Evolutionary conservation across 37 sponge, comb jelly and placozoan genomes (phyloP), one percentile per base, ranked within the genome.

Genomic region (Oscarella lobularis): DNA sequence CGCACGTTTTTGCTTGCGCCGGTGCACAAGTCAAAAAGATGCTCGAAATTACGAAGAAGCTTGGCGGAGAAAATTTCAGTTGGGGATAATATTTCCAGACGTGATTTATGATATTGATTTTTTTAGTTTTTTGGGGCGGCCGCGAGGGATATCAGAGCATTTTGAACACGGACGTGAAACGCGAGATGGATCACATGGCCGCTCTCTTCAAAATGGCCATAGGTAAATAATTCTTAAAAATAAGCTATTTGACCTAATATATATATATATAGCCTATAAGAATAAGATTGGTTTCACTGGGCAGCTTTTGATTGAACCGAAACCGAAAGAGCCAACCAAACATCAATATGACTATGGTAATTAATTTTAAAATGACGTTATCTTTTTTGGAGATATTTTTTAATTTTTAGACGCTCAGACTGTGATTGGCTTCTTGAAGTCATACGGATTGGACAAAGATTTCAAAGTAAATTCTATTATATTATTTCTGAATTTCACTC

Each of bases 331-430:
- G 38, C 86, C 86, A 5, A 81, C 78, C 78, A 86, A 86, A 39
- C 86, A 86, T 48, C 86, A 86, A 67, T 86, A 86, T 65, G 86
- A 86, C 66, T 86, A 86, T 68, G 86, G 86, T 86, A 3, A 37
- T 79, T 38, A 20, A 48, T 48, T 9, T 48, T n/a, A n/a, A n/a
- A n/a, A n/a, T n/a, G n/a, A n/a, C n/a, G n/a, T n/a, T n/a, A n/a
- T n/a, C n/a, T n/a, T n/a, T n/a, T n/a, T n/a, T n/a, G n/a, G n/a
- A n/a, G n/a, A n/a, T n/a, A n/a, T n/a, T n/a, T n/a, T n/a, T n/a
- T n/a, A n/a, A n/a, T 67, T 37, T 0, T 14, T 78, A 85, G 86
- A 85, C 77, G 86, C 86, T 38, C 86, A 86, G 66, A 86, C 86
- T 78, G 86, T 81, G 4, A 86, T 86, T 31, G 66, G 76, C 66